Conservation (phyloP, 2,888 invertebrate genomes). For the Pollenia angustigena region DNA sequence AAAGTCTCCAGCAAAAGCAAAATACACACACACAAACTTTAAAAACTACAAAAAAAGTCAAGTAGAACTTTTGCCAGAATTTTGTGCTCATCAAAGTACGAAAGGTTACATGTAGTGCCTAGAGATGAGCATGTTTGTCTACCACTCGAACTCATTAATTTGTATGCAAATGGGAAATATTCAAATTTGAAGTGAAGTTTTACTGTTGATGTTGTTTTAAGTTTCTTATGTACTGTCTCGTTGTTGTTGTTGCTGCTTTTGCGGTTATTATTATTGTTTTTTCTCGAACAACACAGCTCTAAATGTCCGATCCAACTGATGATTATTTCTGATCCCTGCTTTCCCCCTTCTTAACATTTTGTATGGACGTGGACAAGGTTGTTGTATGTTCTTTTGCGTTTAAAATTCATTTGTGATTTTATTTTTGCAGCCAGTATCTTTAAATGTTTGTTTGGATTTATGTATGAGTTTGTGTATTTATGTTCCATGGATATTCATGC, state of each 20-base stretch:
- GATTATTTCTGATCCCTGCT: constrained; percentile 4
- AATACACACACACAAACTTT: background rate
- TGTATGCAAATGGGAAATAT: constrained; percentile 72
- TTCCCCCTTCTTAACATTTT: background rate
- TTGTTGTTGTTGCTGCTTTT: background rate
- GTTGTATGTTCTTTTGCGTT: background rate
- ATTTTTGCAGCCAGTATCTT: background rate
- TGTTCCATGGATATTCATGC: background rate
- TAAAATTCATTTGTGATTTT: background rate
- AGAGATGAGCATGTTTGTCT: constrained; percentile 18
- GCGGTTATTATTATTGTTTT: constrained; percentile 26
- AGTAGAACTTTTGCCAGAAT: constrained; percentile 2
- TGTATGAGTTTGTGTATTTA: constrained; percentile 20
- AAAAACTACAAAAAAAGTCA: constrained; percentile 1
- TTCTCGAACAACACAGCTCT: constrained; percentile 15
- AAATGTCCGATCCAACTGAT: constrained; percentile 21
- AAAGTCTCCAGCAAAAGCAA: background rate
- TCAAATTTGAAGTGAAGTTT: constrained; percentile 68
- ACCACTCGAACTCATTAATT: constrained; percentile 63
- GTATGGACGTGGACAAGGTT: background rate
- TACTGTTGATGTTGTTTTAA: constrained; percentile 36
- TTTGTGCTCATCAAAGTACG: background rate
- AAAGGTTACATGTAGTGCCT: background rate
- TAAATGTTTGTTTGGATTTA: constrained; percentile 20
- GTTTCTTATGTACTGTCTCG: background rate